phyloP scores from a whole-genome alignment of 2,797 vertebrate species.

The Masticophis lateralis region DNA sequence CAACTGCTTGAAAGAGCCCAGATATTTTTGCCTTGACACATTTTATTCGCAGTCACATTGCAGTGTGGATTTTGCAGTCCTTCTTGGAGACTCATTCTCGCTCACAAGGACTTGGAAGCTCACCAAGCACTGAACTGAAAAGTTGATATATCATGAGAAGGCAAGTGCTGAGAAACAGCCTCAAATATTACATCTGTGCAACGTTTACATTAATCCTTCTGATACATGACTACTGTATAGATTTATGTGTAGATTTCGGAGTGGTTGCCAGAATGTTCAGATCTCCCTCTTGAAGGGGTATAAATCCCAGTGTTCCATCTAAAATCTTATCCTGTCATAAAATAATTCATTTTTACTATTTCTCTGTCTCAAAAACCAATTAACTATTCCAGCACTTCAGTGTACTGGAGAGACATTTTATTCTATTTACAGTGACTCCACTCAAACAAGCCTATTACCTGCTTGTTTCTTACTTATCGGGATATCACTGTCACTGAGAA shows the following conservation, averaged over 20 bases:
- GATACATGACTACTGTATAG: neutral
- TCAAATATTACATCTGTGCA: neutral
- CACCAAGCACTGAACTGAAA: neutral
- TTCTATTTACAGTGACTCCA: neutral
- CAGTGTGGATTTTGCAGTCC: neutral
- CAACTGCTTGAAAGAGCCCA: neutral
- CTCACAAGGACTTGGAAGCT: neutral
- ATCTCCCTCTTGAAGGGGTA: neutral
- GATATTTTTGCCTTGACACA: neutral
- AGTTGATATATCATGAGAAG: neutral
- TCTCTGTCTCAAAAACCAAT: constrained; percentile 9
- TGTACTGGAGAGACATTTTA: neutral
- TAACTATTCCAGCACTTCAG: neutral
- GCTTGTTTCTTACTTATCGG: constrained; percentile 39
- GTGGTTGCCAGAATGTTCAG: neutral
- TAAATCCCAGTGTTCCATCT: neutral
- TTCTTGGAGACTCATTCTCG: neutral
- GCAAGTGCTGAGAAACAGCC: neutral
- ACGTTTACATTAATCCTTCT: neutral
- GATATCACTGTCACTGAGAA: constrained; percentile 35
- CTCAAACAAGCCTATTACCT: constrained; percentile 15
- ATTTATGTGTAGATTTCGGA: neutral
- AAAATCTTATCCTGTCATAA: neutral
- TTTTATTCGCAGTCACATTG: neutral
- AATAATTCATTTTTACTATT: neutral